Evolutionary conservation across 2,797 vertebrate genomes (phyloP), one percentile per base, ranked within the genome.

Genomic region (Merluccius polli): DNA sequence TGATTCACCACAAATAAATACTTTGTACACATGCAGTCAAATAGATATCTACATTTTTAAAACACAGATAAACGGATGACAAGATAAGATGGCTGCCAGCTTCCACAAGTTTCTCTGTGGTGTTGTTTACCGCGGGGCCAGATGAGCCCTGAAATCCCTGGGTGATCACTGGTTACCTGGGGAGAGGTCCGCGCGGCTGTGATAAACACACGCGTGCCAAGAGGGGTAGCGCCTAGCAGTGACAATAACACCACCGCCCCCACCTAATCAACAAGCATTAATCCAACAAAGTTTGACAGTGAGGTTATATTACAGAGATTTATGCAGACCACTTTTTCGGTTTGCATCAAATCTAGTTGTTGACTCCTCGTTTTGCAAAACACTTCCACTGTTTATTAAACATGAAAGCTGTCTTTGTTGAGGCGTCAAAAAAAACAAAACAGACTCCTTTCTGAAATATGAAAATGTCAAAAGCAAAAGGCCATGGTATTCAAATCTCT

Each of bases 401-500:
- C 73, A 77, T 18, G 27, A 77, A 76, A 59, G 76, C 85, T 84
- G 84, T 88, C 84, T 88, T 86, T 85, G 82, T 86, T 80, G 77
- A 85, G 73, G 75, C 16, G 75, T 86, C n/a, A n/a, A 90, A 91
- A 79, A 85, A 79, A 63, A 65, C 9, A 27, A 27, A 65, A 24
- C 59, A 1, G 59, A 24, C 77, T 82, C 84, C 80, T 81, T 87
- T 81, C 77, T 89, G 87, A 89, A 89, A 91, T 85, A 92, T 91
- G 84, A 81, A 90, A 92, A 91, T 88, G 90, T 89, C 91, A 91
- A 75, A 70, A 86, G 72, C 85, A 82, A 92, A 92, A 91, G 88
- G 88, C 90, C 89, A 86, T 73, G 88, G 88, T 91, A 91, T 91
- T 92, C 90, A 91, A 85, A 91, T 88, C 85, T 77, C 84, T 78